Conservation (phyloP, 2,797 vertebrate species). For the Darevskia mixta region DNA sequence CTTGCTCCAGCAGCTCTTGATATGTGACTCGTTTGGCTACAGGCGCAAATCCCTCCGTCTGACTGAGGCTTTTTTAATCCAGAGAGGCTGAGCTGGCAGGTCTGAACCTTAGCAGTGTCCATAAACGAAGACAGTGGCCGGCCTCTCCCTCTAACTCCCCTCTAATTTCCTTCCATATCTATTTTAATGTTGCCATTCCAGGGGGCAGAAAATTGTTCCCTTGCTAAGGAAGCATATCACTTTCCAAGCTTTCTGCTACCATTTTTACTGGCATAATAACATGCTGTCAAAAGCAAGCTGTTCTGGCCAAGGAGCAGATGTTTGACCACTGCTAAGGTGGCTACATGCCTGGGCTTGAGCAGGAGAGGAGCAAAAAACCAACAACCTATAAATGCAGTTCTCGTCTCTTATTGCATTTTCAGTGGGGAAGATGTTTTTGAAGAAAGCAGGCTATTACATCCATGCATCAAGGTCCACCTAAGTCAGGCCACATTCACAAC, state of each 20-base stretch:
- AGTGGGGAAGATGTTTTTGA: no score
- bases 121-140: fast-evolving
- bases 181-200: fast-evolving
- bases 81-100: background rate
- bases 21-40: background rate
- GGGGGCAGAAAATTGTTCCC: background rate
- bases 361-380: background rate
- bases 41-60: background rate
- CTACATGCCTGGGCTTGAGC: background rate
- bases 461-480: background rate
- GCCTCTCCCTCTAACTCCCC: background rate
- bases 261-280: background rate
- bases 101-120: background rate
- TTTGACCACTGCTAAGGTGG: background rate
- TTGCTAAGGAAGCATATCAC: slow-evolving; percentile 3
- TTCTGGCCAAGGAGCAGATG: background rate
- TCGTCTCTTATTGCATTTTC: background rate
- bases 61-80: no score
- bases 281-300: background rate
- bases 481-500: no score
- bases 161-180: background rate
- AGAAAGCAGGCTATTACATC: background rate
- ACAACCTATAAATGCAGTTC: background rate
- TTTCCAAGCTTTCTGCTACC: background rate
- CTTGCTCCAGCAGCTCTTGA: background rate